Base-by-base conservation (phyloP, 2,113 vertebrate genomes). In the Istiophorus platypterus region DNA sequence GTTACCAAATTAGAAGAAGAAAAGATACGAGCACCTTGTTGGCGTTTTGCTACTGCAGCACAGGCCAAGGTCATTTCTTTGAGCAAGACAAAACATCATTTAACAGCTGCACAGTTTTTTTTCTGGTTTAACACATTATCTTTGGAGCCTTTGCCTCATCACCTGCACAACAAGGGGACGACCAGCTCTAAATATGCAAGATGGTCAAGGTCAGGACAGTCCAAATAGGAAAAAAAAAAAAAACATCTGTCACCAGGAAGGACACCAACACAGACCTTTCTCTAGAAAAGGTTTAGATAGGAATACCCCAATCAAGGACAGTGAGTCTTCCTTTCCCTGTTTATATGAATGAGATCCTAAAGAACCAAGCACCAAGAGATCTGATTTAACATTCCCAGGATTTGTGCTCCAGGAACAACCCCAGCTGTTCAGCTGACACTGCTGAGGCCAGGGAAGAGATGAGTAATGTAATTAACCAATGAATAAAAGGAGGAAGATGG, bases 391-490 rank as follows among this genome's bases (percentile, higher is more conserved):
- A 39, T 73, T 86, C 75, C 52, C 15, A 42, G 82, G 72, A 86
- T 76, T 54, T 27, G 59, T 49, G 54, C 72, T 85, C 71, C 76
- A 85, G 76, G 73, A 89, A 83, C 76, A 80, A 80, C 70, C 67
- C 81, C 83, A 85, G 86, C 83, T 85, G 88, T 80, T 90, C 79
- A 72, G 59, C 2, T 62, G 71, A 83, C 87, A 87, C 81, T 8
- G 63, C 82, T 34, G 74, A 77, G 78, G 77, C 80, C 87, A 67
- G 67, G 72, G 79, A 76, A 84, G 81, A 78, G 65, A 83, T 41
- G 72, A 72, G 81, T 88, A 84, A 92, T 88, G 80, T 79, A 76
- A 91, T 93, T 90, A 92, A 75, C 75, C 80, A 73, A 51, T 84
- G 82, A 85, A 83, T 84, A 63, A 78, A 83, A 63, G 84, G 71